Base-by-base conservation (phyloP, 2,888 invertebrate genomes). In the Caenorhabditis panamensis region DNA sequence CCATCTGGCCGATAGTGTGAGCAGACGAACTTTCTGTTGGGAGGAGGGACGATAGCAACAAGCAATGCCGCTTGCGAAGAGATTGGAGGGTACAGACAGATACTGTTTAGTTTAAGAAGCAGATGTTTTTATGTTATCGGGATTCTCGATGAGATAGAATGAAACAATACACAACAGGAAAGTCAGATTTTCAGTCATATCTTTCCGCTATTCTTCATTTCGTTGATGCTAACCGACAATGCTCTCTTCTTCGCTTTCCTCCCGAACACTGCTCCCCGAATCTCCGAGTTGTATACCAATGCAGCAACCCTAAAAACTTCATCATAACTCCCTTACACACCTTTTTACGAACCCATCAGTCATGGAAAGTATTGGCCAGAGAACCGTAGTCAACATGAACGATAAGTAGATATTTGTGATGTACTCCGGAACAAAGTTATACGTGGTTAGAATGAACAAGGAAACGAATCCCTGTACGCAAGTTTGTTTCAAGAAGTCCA, bases 211-310 rank as follows among this genome's bases (percentile, higher is more conserved):
- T n/a, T n/a, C 9, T 41, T 41, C 41, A 5, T 41, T 11, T 16
- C 16, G 13, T 16, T 41, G 41, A 9, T 41, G 3, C 5, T 3
- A 41, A 41, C 16, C 41, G 41, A 41, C 5, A 16, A 13, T 16
- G 9, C 13, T 16, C 13, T 9, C 3, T 41, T 13, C 2, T 16
- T 13, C 41, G 5, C 13, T 16, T 13, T 49, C 9, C 26, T 53
- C 16, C 26, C 22, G 11, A 53, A 26, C 24, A 53, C 26, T 1
- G 1, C 6, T 1, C 4, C 22, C 13, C 26, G 24, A 20, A 53
- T 53, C 22, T 53, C 53, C 26, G 53, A 53, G 26, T 53, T 53
- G 53, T 53, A 53, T 3, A 53, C 26, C 24, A 53, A 2, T 1
- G 26, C 26, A 13, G 53, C 26, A 3, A 53, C 22, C 26, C 53